Evolutionary conservation across 1,140 invertebrate species (phyloP), one percentile per base, ranked within the genome.

Genomic region (Eciton burchellii): DNA sequence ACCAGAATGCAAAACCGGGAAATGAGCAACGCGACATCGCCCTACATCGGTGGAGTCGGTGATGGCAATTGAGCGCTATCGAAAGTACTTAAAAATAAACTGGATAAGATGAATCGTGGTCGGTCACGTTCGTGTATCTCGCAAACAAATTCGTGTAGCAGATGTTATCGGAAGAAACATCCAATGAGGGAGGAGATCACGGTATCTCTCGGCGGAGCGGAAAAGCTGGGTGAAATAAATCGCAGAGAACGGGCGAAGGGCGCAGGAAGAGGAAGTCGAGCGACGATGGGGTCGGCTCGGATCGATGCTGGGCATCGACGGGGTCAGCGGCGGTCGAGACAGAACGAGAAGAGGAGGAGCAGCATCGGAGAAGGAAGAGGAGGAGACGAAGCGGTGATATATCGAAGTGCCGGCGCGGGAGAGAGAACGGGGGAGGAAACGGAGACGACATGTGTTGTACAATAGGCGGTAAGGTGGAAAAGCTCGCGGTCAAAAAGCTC

Each of bases 241-340:
- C 16, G 16, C 11, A 19, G 21, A 5, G 73, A 45, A 81, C 56
- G 57, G 66, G 54, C 63, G 83, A 71, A 62, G 45, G 65, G 81
- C 24, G 74, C 29, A 52, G 45, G 57, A 66, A 79, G 41, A 45
- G 19, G 24, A 72, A 60, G 41, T 19, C 12, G 45, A 19, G 12
- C 4, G 16, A 47, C 35, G 79, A 57, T 35, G 59, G 14, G 49
- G 21, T 81, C 47, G 62, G 24, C 1, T 70, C 16, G 60, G 19
- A 47, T 81, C 52, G 47, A 54, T 56, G 68, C 63, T 47, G 54
- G 63, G 57, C 43, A 72, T 84, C 73, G 54, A 73, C 35, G 26
- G n/a, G n/a, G 24, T 47, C 56, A 54, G 29, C 35, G 54, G 24
- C 49, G 41, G 41, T 71, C n/a, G n/a, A 21, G 71, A 84, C 35